Conservation (phyloP, 2,113 vertebrate species). For the Meriones unguiculatus region DNA sequence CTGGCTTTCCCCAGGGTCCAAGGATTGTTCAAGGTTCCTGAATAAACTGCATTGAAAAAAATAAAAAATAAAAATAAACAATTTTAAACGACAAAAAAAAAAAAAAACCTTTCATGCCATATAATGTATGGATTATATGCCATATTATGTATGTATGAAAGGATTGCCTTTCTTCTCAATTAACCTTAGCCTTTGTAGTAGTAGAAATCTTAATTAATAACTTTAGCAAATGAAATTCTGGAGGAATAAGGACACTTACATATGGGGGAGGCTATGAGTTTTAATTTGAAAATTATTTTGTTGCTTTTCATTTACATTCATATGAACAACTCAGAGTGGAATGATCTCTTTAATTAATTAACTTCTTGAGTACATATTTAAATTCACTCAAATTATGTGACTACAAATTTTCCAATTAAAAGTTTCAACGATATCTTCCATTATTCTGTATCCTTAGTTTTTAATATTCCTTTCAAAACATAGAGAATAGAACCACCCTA, state of each 20-base stretch:
- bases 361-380: not conserved
- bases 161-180: slow-evolving; percentile 29
- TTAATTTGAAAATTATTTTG: not conserved
- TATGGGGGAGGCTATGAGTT: not conserved
- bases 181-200: not conserved
- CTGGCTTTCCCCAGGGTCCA: no score
- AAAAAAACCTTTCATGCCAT: not conserved
- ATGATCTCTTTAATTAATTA: not conserved
- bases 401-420: not conserved
- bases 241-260: not conserved
- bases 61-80: no score
- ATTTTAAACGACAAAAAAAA: no score
- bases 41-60: no score
- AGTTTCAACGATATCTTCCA: not conserved
- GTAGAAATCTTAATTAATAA: not conserved
- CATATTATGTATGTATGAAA: not conserved
- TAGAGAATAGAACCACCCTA: not conserved
- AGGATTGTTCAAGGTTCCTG: no score
- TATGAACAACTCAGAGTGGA: not conserved
- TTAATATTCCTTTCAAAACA: not conserved
- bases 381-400: not conserved
- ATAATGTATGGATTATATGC: no score
- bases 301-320: slow-evolving; percentile 4
- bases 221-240: slow-evolving; percentile 23
- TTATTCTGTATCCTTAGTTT: not conserved